Conservation (phyloP, 2,113 vertebrate genomes). For the Australoheros scitulus region DNA sequence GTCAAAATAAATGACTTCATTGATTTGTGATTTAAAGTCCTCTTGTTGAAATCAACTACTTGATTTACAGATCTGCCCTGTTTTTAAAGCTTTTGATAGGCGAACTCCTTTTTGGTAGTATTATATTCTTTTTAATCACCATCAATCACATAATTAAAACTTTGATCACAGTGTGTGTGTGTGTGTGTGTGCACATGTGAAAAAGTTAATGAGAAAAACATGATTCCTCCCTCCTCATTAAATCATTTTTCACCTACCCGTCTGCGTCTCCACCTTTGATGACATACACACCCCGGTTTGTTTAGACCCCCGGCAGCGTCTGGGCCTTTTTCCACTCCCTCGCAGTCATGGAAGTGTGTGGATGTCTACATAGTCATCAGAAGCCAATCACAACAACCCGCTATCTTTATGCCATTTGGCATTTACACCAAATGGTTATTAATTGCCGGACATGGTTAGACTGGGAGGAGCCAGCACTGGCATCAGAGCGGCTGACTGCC, state of each 20-base stretch:
- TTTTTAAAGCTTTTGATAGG: neutral
- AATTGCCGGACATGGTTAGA: slow-evolving; percentile 86
- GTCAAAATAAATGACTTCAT: too few species aligned
- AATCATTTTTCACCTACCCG: neutral
- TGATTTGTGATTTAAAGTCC: neutral
- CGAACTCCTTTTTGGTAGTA: neutral
- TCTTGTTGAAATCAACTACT: neutral
- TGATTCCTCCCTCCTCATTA: slow-evolving; percentile 1
- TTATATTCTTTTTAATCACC: neutral
- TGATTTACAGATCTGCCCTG: neutral
- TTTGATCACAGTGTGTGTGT: neutral
- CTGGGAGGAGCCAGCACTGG: slow-evolving; percentile 41
- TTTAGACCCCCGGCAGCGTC: neutral
- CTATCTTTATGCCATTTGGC: slow-evolving; percentile 77
- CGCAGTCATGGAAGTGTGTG: neutral
- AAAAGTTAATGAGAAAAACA: neutral
- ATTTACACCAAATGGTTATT: slow-evolving; percentile 94
- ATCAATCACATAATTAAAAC: slow-evolving; percentile 2
- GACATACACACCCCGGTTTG: neutral
- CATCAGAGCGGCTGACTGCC: slow-evolving; percentile 10
- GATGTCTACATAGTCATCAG: neutral
- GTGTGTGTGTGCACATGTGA: neutral
- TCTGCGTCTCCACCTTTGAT: slow-evolving; percentile 7
- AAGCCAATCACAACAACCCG: neutral
- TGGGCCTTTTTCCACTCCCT: neutral